A percentile compares a stretch with the other conserved stretches of the same genome.
phyloP scores from a whole-genome alignment of 2,113 vertebrate genomes.

The Jacana jacana region DNA sequence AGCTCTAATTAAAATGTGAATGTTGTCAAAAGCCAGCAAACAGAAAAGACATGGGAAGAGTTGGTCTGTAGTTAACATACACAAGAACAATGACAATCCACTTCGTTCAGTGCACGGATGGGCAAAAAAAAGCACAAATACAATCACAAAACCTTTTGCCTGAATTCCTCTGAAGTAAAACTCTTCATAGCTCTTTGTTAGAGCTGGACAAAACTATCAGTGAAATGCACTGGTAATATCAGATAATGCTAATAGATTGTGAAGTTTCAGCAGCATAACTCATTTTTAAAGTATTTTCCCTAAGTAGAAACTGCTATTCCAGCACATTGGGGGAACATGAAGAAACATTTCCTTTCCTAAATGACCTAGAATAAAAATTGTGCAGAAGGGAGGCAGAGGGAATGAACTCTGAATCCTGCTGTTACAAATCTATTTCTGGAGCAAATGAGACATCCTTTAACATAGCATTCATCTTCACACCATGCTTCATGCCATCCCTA shows the following conservation, averaged over 20 bases:
- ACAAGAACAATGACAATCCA: not conserved
- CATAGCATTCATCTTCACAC: not conserved
- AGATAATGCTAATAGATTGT: not conserved
- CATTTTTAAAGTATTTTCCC: not conserved
- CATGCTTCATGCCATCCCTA: not conserved
- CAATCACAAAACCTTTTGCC: not conserved
- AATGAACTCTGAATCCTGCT: not conserved
- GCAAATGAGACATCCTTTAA: not conserved
- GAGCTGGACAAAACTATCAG: not conserved
- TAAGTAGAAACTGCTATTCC: not conserved
- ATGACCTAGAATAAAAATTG: not conserved
- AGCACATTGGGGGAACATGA: not conserved
- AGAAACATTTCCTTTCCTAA: not conserved
- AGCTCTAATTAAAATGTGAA: not conserved
- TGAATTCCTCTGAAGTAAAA: not conserved
- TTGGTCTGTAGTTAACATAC: not conserved
- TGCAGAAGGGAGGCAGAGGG: not conserved
- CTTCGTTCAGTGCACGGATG: not conserved
- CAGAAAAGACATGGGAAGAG: not conserved
- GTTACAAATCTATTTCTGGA: not conserved
- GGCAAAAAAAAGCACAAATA: not conserved
- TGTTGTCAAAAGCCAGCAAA: not conserved
- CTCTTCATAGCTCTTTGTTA: not conserved
- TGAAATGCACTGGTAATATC: not conserved
- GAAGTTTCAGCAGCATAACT: not conserved